Base-by-base conservation (phyloP, 2,888 invertebrate genomes). In the Byasa hedistus region DNA sequence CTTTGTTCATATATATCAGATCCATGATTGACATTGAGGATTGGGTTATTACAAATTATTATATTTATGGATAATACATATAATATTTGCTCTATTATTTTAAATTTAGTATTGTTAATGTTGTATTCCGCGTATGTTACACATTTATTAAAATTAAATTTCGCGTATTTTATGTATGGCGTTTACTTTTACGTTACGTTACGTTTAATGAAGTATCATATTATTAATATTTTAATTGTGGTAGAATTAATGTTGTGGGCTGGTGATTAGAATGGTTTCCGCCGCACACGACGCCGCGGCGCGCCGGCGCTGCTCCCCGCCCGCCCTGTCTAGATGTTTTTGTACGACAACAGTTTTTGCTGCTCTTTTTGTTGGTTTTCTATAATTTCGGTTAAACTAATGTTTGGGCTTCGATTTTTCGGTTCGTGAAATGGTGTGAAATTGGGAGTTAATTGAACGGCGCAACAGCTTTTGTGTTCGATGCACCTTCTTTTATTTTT, bases 401-500 rank as follows among this genome's bases (percentile, higher is more conserved):
- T 91, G 91, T 91, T 91, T 91, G 91, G 87, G 82, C 86, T 91
- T 86, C 89, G 88, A 91, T 91, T 91, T 90, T 86, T 88, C 89
- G 91, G 91, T 91, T 91, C 91, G 86, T 91, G 89, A 91, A 89
- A 87, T 86, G 82, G 89, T 90, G 91, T 91, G 91, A 91, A 91
- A 91, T 91, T 81, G n/a, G 86, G 71, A 89, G 81, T 87, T 91
- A 91, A 91, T 91, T 87, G 86, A 81, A 85, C 84, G 85, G 85
- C 85, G 84, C 83, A 87, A 89, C 85, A 81, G 84, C 84, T 86
- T 87, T 89, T 87, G 87, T 87, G 84, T 84, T 85, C 85, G 87
- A 84, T 82, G 52, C 84, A 89, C 80, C 87, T 87, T 85, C 80
- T 81, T 81, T 74, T 77, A 77, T 69, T 68, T 72, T 71, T 32